A percentile compares a stretch with the other conserved stretches of the same genome.
phyloP scores from a whole-genome alignment of 2,113 vertebrate genomes.

The Macquaria ambigua region DNA sequence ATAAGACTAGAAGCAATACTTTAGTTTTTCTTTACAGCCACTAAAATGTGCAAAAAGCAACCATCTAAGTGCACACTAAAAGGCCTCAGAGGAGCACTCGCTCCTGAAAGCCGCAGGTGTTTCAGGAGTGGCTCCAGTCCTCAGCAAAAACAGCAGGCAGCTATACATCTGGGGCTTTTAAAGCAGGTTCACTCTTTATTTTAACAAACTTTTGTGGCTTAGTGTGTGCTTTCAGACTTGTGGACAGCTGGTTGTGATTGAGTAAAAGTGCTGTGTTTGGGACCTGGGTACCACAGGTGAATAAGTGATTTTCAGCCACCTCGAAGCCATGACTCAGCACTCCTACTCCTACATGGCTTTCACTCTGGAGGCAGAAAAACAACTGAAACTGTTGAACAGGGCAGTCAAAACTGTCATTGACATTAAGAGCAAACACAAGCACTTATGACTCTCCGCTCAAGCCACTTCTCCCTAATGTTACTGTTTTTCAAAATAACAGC shows the following conservation, averaged over 20 bases:
- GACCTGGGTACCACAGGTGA: slow-evolving; percentile 57
- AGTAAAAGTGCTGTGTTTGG: slow-evolving; percentile 45
- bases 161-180: slow-evolving; percentile 53
- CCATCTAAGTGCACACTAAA: background rate
- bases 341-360: slow-evolving; percentile 11
- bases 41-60: slow-evolving; percentile 28
- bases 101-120: slow-evolving; percentile 54
- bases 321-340: slow-evolving; percentile 57
- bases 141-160: slow-evolving; percentile 39
- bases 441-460: slow-evolving; percentile 8
- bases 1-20: background rate
- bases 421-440: slow-evolving; percentile 39
- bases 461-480: slow-evolving; percentile 42
- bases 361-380: slow-evolving; percentile 32
- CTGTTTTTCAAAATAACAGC: slow-evolving; percentile 63
- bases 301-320: slow-evolving; percentile 33
- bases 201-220: slow-evolving; percentile 50
- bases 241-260: slow-evolving; percentile 67
- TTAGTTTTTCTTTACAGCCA: slow-evolving; percentile 14
- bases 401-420: slow-evolving; percentile 43
- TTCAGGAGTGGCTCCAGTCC: slow-evolving; percentile 38
- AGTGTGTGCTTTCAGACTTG: slow-evolving; percentile 56
- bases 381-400: slow-evolving; percentile 33
- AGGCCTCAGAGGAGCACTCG: slow-evolving; percentile 19
- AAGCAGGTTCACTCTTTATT: slow-evolving; percentile 68